These are phyloP conservation scores for Callorhinus ursinus DNA, from an alignment of 2,113 vertebrate genomes.

Conservation along the genomic window DNA sequence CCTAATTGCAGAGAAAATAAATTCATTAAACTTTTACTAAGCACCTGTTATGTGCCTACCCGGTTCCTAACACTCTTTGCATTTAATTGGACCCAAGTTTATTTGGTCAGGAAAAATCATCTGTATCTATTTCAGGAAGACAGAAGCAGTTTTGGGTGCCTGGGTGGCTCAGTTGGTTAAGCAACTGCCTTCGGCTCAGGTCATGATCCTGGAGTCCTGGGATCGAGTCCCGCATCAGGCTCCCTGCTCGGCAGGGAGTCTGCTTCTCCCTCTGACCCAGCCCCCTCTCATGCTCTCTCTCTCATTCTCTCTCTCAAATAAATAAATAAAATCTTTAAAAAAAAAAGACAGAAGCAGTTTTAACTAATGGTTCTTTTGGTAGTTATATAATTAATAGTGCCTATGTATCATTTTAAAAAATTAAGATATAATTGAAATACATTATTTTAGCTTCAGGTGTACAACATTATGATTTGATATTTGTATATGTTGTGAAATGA, in stretches of 20 bases:
- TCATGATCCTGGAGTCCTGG: no score
- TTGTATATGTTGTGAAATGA: background rate
- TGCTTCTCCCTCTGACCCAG: no score
- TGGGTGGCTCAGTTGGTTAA: no score
- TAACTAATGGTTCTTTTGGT: background rate
- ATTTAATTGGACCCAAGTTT: background rate
- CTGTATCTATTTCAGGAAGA: constrained; percentile 39
- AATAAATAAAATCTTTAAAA: no score
- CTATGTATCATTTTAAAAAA: background rate
- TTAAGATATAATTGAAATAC: background rate
- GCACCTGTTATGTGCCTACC: background rate
- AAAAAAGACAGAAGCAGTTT: constrained; percentile 33
- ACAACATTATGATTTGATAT: background rate
- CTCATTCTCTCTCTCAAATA: no score
- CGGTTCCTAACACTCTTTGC: background rate
- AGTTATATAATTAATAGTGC: constrained; percentile 1
- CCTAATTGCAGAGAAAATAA: background rate
- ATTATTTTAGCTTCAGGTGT: background rate
- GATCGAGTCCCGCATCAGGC: no score
- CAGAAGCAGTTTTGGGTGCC: background rate
- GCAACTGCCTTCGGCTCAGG: no score
- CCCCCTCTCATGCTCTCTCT: no score
- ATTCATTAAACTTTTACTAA: constrained; percentile 22
- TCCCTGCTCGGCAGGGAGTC: no score
- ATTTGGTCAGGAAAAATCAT: constrained; percentile 7